Evolutionary conservation across 2,113 vertebrate genomes (phyloP), one percentile per base, ranked within the genome.

Genomic region (Callorhinus ursinus): DNA sequence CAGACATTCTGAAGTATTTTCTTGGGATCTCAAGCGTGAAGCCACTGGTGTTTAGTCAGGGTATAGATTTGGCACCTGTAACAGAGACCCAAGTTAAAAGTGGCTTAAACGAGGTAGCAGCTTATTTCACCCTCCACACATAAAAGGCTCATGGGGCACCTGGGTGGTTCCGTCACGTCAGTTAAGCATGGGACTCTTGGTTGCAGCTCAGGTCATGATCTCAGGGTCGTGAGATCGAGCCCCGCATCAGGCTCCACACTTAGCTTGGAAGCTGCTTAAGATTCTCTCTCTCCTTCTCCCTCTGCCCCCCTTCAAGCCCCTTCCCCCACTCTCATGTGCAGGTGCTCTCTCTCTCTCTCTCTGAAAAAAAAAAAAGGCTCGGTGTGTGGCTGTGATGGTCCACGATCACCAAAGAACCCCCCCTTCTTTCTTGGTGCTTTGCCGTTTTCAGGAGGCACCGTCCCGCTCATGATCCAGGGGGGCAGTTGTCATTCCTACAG

Each of bases 1-100:
- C 33, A 33, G 65, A 69, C 67, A 88, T 91, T 85, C 26, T 85
- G 19, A 74, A 92, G 63, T 80, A 6, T 84, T 94, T 96, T 77
- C 61, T 81, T 36, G 55, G 26, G 11, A 16, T 67, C 42, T 92
- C 57, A 74, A 55, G 63, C 63, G 49, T 65, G 69, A 80, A 63
- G 80, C n/a, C 33, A 13, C 59, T 67, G 22, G 24, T 8, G 11
- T 90, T n/a, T 59, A 36, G n/a, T 79, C 51, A 0, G 16, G 31
- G 8, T 57, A 14, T 59, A 67, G 77, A 74, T 33, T 31, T 76
- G 88, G n/a, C 13, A 53, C 61, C 63, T 61, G 10, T 67, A 36
- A 55, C 49, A 93, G 42, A 81, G 61, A 85, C 36, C 28, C 33
- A n/a, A 21, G 61, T 84, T 65, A 46, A n/a, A 39, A 57, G 79